Base-by-base conservation (phyloP, 1,140 invertebrate species). In the Andrena cerasifolii region DNA sequence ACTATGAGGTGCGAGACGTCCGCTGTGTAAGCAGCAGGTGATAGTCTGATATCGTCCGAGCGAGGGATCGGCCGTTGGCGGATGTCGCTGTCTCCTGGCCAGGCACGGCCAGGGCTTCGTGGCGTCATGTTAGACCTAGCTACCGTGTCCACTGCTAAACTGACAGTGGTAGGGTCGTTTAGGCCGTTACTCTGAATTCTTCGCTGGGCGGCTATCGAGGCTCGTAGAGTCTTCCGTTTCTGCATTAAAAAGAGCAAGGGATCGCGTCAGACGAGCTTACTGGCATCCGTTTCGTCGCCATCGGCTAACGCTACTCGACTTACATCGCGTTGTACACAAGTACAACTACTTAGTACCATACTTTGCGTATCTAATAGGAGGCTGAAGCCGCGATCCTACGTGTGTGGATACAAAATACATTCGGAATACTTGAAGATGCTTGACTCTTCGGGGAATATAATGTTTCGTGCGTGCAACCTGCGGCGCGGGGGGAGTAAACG, bases 171-270 rank as follows among this genome's bases (percentile, higher is more conserved):
- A 3, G 95, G 93, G 87, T 97, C 96, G 79, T 96, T 96, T 21
- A 97, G 94, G 8, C 97, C 96, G 87, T 97, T 97, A 4, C 96
- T 95, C 88, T 97, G 96, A 47, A 96, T 94, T 54, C 96, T 94
- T 80, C 96, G 95, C 79, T 96, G 95, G 61, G 95, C 95, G 84
- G 96, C 94, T 82, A 96, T 94, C 10, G 96, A 95, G 16, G 96
- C 95, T 79, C 96, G 93, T 75, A 97, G 91, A 0, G 95, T 96
- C 90, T 97, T 97, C 0, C 97, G 94, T 93, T 97, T 97, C 96
- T 97, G 93, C 73, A 91, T 92, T 77, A 47, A 5, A 76, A 33
- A 78, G 59, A 70, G 24, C 8, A n/a, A 26, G 3, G 28, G 18
- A 33, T 26, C 18, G 10, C 31, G 53, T 51, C 36, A 70, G 36